A percentile compares a stretch with the other conserved stretches of the same genome.
These are phyloP conservation scores for Helleia helle DNA, from an alignment of 2,888 invertebrate genomes.

Conservation along the genomic window DNA sequence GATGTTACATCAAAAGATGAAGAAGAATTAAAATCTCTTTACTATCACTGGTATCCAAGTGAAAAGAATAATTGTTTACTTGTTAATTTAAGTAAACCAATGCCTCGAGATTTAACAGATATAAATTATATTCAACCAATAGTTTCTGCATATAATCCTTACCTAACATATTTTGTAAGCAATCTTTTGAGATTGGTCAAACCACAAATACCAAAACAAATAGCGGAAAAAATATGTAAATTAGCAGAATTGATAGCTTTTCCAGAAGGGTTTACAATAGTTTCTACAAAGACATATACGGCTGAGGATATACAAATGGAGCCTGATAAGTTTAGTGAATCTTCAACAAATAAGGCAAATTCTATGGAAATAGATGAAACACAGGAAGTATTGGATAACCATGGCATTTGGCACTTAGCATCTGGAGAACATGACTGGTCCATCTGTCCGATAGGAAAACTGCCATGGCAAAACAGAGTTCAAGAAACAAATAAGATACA, in stretches of 20 bases:
- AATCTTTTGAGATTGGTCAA: conserved; percentile 43
- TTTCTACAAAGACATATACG: conserved; percentile 49
- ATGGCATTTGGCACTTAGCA: conserved; percentile 47
- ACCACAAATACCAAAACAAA: conserved; percentile 37
- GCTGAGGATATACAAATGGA: conserved; percentile 45
- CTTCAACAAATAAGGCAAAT: conserved; percentile 5
- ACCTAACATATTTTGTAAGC: conserved; percentile 44
- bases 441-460: conserved; percentile 60
- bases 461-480: conserved; percentile 56
- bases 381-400: conserved; percentile 13
- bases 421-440: conserved; percentile 48
- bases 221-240: conserved; percentile 36
- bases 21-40: conserved; percentile 42
- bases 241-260: conserved; percentile 48
- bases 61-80: conserved; percentile 37
- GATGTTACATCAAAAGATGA: conserved; percentile 30
- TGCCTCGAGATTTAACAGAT: conserved; percentile 43
- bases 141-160: conserved; percentile 50
- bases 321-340: neutral
- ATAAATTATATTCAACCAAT: conserved; percentile 49
- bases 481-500: conserved; percentile 16
- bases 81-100: conserved; percentile 43
- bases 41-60: conserved; percentile 55
- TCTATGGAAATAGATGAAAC: conserved; percentile 12
- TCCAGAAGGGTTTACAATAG: conserved; percentile 33